Conservation (phyloP, 2,113 vertebrate genomes). For the Neopipo cinnamomea region DNA sequence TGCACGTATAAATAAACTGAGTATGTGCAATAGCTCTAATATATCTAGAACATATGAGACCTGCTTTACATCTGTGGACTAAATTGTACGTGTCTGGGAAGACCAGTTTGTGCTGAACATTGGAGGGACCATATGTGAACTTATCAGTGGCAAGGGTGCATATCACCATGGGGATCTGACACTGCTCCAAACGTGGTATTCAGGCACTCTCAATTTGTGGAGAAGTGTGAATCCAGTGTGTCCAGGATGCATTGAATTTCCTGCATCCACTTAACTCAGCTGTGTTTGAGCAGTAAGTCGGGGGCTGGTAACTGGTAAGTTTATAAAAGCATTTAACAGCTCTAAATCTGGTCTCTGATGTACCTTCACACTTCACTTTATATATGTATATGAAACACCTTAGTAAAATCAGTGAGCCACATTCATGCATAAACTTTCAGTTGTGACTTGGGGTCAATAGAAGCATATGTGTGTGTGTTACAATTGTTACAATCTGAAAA, state of each 20-base stretch:
- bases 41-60: neutral
- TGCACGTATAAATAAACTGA: neutral
- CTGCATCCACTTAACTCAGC: neutral
- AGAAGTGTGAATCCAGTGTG: neutral
- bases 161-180: neutral
- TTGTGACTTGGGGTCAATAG: neutral
- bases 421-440: neutral
- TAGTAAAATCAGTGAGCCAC: constrained; percentile 29
- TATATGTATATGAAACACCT: constrained; percentile 52
- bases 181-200: neutral
- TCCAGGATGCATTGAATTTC: constrained; percentile 4
- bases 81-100: neutral
- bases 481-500: constrained; percentile 2
- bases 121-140: neutral
- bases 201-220: neutral
- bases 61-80: neutral
- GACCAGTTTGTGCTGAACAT: accelerated
- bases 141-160: neutral
- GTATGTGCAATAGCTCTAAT: neutral
- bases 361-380: constrained; percentile 30
- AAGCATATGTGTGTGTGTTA: neutral
- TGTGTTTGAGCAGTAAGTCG: neutral
- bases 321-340: constrained; percentile 15
- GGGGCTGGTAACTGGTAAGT: neutral
- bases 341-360: constrained; percentile 34